Percentiles rank a stretch among this genome's conserved stretches.
Conservation (phyloP, 37 sponge, comb jelly and placozoan genomes). For the Hexactinellida sp. region DNA sequence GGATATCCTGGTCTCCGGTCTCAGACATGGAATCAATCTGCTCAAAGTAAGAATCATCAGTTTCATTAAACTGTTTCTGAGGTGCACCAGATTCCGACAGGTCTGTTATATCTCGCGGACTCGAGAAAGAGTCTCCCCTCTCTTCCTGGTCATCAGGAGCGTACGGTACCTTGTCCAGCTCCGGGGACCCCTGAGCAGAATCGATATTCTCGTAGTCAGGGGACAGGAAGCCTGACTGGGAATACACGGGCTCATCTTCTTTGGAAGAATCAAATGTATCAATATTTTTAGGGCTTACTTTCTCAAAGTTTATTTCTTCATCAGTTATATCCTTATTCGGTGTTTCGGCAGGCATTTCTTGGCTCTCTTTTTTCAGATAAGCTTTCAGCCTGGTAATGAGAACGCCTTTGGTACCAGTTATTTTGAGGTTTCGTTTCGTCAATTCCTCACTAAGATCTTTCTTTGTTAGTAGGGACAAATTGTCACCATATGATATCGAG, state of each 20-base stretch:
- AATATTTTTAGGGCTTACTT: background rate
- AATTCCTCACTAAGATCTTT: background rate
- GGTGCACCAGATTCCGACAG: background rate
- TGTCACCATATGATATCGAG: background rate
- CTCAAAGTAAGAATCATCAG: background rate
- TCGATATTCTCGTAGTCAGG: conserved; percentile 3
- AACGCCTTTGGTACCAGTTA: background rate
- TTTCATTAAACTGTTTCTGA: background rate
- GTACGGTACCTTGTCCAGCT: too few species aligned
- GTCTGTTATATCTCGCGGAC: background rate
- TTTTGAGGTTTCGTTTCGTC: background rate
- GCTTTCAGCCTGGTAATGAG: background rate
- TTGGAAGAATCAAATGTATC: background rate
- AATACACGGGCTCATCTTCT: background rate
- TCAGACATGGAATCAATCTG: conserved; percentile 15
- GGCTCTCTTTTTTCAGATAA: background rate
- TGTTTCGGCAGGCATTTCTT: background rate
- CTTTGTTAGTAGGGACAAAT: background rate
- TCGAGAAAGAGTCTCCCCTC: background rate
- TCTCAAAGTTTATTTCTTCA: background rate
- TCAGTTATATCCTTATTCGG: background rate
- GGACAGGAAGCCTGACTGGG: background rate
- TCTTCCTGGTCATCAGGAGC: background rate
- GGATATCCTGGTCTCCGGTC: background rate
- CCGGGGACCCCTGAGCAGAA: conserved; percentile 6